A percentile compares a stretch with the other conserved stretches of the same genome.
Conservation (phyloP, 2,888 invertebrate species). For the Clistopyga incitator region DNA sequence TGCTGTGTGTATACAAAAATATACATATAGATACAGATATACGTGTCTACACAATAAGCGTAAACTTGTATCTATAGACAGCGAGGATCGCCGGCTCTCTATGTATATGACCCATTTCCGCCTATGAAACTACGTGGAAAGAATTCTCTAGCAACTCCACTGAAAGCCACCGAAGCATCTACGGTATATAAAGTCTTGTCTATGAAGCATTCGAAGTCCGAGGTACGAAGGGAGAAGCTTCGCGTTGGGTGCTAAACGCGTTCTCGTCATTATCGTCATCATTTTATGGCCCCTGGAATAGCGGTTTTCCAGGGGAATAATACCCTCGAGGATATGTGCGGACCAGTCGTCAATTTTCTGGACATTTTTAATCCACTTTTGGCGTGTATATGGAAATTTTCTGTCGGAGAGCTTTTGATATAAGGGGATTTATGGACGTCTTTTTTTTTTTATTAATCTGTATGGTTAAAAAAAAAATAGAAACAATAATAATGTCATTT, state of each 20-base stretch:
- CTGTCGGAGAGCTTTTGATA: no score
- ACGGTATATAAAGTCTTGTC: not conserved
- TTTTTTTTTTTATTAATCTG: no score
- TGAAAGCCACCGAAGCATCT: not conserved
- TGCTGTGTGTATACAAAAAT: not conserved
- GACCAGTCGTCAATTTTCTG: not conserved
- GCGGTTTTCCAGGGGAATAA: not conserved
- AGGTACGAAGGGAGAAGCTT: not conserved
- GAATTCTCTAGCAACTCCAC: conserved; percentile 51
- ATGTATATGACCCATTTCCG: conserved; percentile 65
- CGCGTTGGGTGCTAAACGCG: not conserved
- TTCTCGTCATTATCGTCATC: not conserved
- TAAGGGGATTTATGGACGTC: no score
- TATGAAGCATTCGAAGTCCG: not conserved
- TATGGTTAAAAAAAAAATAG: no score
- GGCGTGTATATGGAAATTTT: no score
- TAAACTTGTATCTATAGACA: not conserved
- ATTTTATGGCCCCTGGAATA: conserved; percentile 4
- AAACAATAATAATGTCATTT: no score
- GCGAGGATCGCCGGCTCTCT: not conserved
- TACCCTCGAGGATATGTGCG: not conserved
- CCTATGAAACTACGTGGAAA: conserved; percentile 62
- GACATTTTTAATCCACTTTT: no score
- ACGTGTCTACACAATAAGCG: not conserved
- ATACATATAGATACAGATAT: conserved; percentile 1